phyloP scores from a whole-genome alignment of 2,113 vertebrate species.

The Hydropotes inermis region DNA sequence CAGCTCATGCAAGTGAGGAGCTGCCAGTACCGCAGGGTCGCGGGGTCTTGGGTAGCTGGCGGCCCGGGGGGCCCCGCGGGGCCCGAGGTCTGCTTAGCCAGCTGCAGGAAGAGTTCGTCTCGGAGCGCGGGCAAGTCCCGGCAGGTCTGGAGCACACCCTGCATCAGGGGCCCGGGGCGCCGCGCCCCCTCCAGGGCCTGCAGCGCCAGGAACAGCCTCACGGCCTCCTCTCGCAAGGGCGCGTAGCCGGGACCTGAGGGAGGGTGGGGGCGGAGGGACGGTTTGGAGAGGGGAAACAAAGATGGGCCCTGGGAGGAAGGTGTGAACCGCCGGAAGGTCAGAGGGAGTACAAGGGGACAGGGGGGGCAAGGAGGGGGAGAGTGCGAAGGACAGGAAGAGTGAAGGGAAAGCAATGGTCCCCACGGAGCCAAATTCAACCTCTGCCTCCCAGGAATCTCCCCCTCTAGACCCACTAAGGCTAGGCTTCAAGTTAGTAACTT shows the following conservation, averaged over 20 bases:
- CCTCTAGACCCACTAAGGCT: not conserved
- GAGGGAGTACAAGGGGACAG: not conserved
- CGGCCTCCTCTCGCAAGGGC: slow-evolving; percentile 92
- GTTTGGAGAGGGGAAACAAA: slow-evolving; percentile 64
- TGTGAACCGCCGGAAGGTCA: not conserved
- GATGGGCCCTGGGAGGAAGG: slow-evolving; percentile 52
- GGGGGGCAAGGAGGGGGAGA: not conserved
- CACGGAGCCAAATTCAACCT: not conserved
- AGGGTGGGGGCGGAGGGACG: slow-evolving; percentile 60
- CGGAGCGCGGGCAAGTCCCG: slow-evolving; percentile 93
- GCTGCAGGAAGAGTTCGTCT: slow-evolving; percentile 98
- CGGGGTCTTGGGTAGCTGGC: slow-evolving; percentile 77
- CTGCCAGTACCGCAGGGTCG: slow-evolving; percentile 95
- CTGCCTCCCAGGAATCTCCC: not conserved
- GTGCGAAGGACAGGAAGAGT: slow-evolving; percentile 44
- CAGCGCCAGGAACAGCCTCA: slow-evolving; percentile 94
- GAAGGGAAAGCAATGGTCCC: slow-evolving; percentile 59
- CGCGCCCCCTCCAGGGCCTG: slow-evolving; percentile 92
- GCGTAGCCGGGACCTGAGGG: slow-evolving; percentile 85
- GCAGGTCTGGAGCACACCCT: slow-evolving; percentile 97
- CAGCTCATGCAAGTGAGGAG: slow-evolving; percentile 98
- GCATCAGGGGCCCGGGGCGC: slow-evolving; percentile 93
- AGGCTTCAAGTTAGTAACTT: not conserved
- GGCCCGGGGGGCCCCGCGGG: slow-evolving; percentile 81
- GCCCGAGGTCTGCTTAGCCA: slow-evolving; percentile 96